These are phyloP conservation scores for Sorex araneus DNA, from an alignment of 2,113 vertebrate species.

Conservation along the genomic window DNA sequence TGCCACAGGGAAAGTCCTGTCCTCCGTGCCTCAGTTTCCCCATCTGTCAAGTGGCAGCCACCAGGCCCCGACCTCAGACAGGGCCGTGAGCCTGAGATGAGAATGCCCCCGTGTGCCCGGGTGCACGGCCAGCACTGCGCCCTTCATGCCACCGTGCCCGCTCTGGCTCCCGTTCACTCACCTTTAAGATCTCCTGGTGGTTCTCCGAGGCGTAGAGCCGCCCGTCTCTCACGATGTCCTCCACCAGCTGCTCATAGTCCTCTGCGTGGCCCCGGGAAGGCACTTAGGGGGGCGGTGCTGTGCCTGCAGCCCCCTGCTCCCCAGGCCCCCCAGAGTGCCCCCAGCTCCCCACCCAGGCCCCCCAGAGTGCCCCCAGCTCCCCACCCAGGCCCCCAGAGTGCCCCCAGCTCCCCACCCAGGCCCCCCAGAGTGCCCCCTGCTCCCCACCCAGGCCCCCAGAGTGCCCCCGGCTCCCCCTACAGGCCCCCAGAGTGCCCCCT, in stretches of 20 bases:
- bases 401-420: no score
- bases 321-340: not conserved
- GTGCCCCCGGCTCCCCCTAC: no score
- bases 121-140: not conserved
- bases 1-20: not conserved
- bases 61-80: not conserved
- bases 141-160: not conserved
- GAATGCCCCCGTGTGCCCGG: not conserved
- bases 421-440: no score
- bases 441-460: no score
- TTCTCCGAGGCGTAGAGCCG: constrained; percentile 98
- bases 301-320: not conserved
- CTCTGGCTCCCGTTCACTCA: constrained; percentile 75
- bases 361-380: no score
- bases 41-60: not conserved
- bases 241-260: constrained; percentile 98
- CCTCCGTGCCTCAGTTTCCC: constrained; percentile 26
- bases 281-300: not conserved
- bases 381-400: no score
- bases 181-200: constrained; percentile 99
- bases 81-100: not conserved
- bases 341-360: constrained; percentile 22
- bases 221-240: constrained; percentile 98
- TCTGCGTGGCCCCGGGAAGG: constrained; percentile 88
- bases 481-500: no score